Evolutionary conservation across 2,797 vertebrate species (phyloP).

Genomic region (Malurus splendens): DNA sequence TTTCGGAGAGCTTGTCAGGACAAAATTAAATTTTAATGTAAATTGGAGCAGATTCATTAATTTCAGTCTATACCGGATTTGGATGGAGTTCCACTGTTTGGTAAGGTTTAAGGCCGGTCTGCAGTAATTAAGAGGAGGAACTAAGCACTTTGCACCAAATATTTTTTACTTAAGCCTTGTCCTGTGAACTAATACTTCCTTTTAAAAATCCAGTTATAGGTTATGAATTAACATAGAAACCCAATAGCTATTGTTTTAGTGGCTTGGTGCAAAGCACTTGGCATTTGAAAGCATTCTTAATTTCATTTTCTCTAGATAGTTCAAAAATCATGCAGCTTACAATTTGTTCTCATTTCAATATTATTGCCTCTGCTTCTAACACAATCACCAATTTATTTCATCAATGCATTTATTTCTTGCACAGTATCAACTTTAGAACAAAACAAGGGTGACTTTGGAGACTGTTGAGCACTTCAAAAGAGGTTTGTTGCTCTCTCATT

Average conservation of each 20-base stretch:
- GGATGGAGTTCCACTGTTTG: background rate
- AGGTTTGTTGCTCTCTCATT: background rate
- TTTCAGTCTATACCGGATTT: background rate
- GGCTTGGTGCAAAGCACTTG: background rate
- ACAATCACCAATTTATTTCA: background rate
- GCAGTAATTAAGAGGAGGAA: background rate
- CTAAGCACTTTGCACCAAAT: background rate
- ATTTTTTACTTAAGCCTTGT: background rate
- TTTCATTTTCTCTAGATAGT: background rate
- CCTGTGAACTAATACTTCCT: background rate
- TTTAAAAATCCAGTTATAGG: background rate
- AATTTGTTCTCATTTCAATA: background rate
- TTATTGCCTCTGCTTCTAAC: background rate
- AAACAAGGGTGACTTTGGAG: background rate
- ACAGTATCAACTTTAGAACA: background rate
- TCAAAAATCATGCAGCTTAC: background rate
- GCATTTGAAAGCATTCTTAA: background rate
- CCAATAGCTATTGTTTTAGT: background rate
- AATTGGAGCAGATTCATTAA: slow-evolving; percentile 22
- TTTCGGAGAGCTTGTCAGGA: slow-evolving; percentile 11
- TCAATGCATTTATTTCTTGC: background rate
- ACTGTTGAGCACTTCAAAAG: background rate
- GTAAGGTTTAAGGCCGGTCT: background rate
- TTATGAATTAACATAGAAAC: background rate
- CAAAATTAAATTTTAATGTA: slow-evolving; percentile 44